Conservation (phyloP, 2,888 invertebrate species). For the Drosophila suboccidentalis region DNA sequence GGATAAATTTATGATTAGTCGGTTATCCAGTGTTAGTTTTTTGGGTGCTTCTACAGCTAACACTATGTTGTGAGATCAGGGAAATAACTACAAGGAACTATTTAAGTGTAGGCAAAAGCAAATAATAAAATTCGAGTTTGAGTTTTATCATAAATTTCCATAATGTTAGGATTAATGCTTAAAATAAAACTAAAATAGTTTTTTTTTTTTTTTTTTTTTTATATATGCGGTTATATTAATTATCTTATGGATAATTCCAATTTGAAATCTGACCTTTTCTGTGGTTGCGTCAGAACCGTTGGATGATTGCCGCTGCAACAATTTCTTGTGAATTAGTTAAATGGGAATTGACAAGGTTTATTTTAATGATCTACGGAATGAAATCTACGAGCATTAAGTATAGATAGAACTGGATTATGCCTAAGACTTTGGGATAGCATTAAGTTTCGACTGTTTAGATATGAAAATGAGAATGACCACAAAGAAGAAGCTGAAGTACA, state of each 20-base stretch:
- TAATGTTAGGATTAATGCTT: conserved; percentile 18
- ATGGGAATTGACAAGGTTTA: conserved; percentile 29
- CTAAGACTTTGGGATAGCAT: neutral
- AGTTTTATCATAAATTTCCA: conserved; percentile 15
- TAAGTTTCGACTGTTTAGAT: neutral
- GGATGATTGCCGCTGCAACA: conserved; percentile 85
- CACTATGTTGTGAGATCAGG: conserved; percentile 42
- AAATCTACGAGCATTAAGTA: conserved; percentile 28
- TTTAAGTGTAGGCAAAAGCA: conserved; percentile 15
- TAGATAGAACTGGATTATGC: conserved; percentile 3
- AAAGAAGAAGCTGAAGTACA: conserved; percentile 11
- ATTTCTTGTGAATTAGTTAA: conserved; percentile 71
- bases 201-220: neutral
- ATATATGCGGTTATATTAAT: conserved; percentile 11
- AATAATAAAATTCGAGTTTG: conserved; percentile 24
- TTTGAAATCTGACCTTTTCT: conserved; percentile 84
- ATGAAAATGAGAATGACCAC: conserved; percentile 17
- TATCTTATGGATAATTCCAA: conserved; percentile 32
- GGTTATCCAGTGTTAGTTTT: conserved; percentile 33
- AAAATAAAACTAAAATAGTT: neutral
- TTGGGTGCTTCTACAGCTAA: conserved; percentile 22
- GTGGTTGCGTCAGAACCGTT: conserved; percentile 83
- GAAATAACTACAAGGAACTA: conserved; percentile 35
- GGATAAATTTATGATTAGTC: conserved; percentile 16
- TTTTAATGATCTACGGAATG: conserved; percentile 6